These are phyloP conservation scores for Acomys russatus DNA, from an alignment of 2,797 vertebrate species.

Conservation along the genomic window DNA sequence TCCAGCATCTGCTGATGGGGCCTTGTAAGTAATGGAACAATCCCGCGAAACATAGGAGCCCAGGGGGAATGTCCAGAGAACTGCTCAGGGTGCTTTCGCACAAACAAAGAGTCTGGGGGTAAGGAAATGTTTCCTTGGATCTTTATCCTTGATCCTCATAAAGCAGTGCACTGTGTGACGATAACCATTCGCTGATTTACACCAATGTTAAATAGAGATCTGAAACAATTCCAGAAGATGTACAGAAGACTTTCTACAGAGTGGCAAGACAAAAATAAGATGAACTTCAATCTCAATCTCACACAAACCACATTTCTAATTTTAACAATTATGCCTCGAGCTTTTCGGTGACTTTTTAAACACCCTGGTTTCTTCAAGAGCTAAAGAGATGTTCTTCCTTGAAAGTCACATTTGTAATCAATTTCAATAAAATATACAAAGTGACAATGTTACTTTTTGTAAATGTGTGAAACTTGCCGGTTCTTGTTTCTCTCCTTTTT, in stretches of 20 bases:
- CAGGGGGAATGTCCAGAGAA: not conserved
- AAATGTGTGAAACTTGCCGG: not conserved
- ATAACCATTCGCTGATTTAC: not conserved
- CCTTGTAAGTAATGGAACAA: not conserved
- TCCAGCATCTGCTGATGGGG: not conserved
- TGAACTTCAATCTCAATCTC: conserved; percentile 4
- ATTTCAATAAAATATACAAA: conserved; percentile 31
- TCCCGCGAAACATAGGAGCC: not conserved
- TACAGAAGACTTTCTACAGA: not conserved
- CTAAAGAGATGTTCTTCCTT: not conserved
- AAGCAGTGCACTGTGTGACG: not conserved
- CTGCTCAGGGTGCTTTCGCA: not conserved
- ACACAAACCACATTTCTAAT: conserved; percentile 37
- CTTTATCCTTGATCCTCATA: not conserved
- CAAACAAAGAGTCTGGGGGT: not conserved
- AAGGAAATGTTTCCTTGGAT: not conserved
- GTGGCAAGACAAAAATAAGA: not conserved
- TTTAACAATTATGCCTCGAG: conserved; percentile 29
- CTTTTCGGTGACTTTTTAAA: not conserved
- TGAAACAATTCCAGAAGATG: not conserved
- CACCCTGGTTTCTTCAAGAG: not conserved
- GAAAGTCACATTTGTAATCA: conserved; percentile 26
- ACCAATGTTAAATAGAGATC: conserved; percentile 38
- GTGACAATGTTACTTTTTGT: conserved; percentile 10
- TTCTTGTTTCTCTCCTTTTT: not conserved